Evolutionary conservation across 1,140 invertebrate genomes (phyloP).

Genomic region (Helicoverpa armigera): DNA sequence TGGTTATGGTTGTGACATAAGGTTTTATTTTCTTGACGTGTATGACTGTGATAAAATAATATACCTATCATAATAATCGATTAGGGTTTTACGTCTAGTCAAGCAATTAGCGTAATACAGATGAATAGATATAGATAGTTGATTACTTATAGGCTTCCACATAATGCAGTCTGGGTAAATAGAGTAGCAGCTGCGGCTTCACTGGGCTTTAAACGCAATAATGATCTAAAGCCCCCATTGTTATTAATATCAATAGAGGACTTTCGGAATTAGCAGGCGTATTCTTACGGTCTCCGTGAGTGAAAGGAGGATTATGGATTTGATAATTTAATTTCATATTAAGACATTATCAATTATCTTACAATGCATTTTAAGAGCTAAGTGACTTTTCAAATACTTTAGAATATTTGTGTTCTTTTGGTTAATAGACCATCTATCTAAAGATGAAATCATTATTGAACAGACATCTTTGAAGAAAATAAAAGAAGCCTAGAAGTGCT

Average conservation of each 20-base stretch:
- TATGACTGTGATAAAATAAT: background rate
- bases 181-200: background rate
- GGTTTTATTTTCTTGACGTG: constrained; percentile 2
- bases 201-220: background rate
- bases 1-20: background rate
- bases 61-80: background rate
- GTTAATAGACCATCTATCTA: too few species aligned
- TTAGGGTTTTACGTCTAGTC: too few species aligned
- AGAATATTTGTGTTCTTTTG: too few species aligned
- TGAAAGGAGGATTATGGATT: too few species aligned
- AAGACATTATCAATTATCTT: too few species aligned
- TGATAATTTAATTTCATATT: too few species aligned
- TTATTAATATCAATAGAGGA: background rate
- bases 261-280: background rate
- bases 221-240: background rate
- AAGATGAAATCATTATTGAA: too few species aligned
- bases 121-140: background rate
- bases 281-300: background rate
- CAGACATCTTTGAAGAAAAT: too few species aligned
- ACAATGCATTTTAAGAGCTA: too few species aligned
- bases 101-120: too few species aligned
- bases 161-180: background rate
- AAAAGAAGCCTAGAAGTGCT: too few species aligned
- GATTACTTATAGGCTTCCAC: background rate
- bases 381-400: too few species aligned